Base-by-base conservation (phyloP, 2,797 vertebrate species). In the Halcyon chelicuti region DNA sequence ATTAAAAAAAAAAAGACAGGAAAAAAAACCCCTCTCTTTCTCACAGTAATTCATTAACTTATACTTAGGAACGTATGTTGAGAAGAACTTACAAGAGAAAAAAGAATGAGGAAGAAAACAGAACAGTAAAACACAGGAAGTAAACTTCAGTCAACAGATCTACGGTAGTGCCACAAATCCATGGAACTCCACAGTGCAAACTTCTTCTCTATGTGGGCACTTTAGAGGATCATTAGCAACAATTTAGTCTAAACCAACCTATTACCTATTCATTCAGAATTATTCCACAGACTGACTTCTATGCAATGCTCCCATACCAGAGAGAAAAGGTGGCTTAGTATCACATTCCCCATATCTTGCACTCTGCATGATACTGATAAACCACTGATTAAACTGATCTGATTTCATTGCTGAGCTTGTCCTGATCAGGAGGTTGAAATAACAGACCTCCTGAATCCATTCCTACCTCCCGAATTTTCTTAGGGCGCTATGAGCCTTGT, bases 21-120 rank as follows among this genome's bases (percentile, higher is more conserved):
- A n/a, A 42, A 78, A 88, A 40, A 2, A 1, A 4, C 3, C 5
- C 0, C 9, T 81, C 12, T 7, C 3, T 31, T 65, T 71, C 39
- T 65, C n/a, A 61, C 10, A n/a, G 14, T 49, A 83, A 42, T 39
- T 65, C 1, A 61, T 62, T 63, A 73, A 65, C 22, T 73, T 44
- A 35, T 6, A 28, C 19, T 67, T 22, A 71, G 47, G 70, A 73
- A 67, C 11, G 3, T 21, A 74, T 17, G 15, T 15, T 35, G 6
- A 26, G 62, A 80, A 81, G 67, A 73, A 12, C 3, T 44, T 40
- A 10, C 9, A 72, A 42, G 26, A 77, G 9, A 55, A 71, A 81
- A 94, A 40, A 35, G 72, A 13, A 67, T 23, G 22, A 62, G 10
- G 13, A 90, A 67, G 7, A 46, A 58, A 76, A 82, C 15, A 60